Conservation (phyloP, 2,888 invertebrate species). For the Papilio protenor region DNA sequence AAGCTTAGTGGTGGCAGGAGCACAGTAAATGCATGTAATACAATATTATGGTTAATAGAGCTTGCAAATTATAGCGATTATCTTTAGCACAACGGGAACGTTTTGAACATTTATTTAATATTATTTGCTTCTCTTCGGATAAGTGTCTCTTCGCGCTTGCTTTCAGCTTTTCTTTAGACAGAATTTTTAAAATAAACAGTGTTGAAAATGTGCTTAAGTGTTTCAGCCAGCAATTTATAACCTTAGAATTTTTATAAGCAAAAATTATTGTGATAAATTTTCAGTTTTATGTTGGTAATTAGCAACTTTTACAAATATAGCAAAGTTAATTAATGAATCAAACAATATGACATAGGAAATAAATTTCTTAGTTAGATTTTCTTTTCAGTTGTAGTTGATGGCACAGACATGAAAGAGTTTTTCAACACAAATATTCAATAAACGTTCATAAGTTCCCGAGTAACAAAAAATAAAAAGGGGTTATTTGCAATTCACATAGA, state of each 20-base stretch:
- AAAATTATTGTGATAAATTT: neutral
- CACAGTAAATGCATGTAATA: constrained; percentile 63
- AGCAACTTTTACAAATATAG: too few relatives aligned
- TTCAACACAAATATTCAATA: constrained; percentile 14
- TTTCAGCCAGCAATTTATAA: constrained; percentile 1
- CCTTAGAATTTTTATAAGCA: neutral
- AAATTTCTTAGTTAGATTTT: neutral
- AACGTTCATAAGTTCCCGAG: constrained; percentile 27
- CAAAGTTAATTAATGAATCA: neutral
- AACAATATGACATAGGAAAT: neutral
- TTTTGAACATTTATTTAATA: constrained; percentile 34
- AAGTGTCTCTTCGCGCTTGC: constrained; percentile 1
- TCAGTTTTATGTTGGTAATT: neutral
- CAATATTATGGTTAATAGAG: constrained; percentile 45
- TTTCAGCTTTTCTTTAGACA: constrained; percentile 6
- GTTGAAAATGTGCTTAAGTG: neutral
- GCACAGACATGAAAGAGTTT: neutral
- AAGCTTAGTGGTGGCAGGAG: constrained; percentile 63
- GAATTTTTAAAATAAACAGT: neutral
- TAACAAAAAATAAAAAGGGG: constrained; percentile 9
- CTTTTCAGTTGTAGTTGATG: neutral
- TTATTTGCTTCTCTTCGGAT: constrained; percentile 11
- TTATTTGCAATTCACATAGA: constrained; percentile 21
- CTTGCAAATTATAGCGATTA: constrained; percentile 40
- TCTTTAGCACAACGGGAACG: constrained; percentile 10